These are phyloP conservation scores for Aphidoletes aphidimyza DNA, from an alignment of 2,888 invertebrate genomes.

Conservation along the genomic window DNA sequence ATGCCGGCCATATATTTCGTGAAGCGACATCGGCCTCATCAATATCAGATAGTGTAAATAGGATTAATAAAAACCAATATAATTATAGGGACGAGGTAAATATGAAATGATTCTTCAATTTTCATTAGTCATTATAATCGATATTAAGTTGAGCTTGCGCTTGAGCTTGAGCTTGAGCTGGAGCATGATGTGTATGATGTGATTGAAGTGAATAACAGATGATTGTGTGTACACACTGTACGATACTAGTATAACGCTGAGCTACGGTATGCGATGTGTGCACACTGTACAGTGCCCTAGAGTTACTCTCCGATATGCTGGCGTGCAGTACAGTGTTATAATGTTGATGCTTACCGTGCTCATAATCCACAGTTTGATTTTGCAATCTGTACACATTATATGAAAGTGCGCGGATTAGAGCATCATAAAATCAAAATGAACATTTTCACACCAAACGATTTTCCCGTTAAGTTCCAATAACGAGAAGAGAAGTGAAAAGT, in stretches of 20 bases:
- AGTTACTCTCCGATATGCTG: no score
- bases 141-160: no score
- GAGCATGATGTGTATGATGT: neutral
- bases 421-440: conserved; percentile 1
- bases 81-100: conserved; percentile 49
- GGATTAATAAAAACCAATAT: conserved; percentile 33
- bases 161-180: neutral
- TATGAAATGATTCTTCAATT: neutral
- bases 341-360: neutral
- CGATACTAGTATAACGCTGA: no score
- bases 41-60: conserved; percentile 64
- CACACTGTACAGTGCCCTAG: no score
- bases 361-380: neutral
- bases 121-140: neutral
- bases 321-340: no score
- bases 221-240: neutral
- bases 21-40: conserved; percentile 59
- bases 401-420: neutral
- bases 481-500: neutral
- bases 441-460: conserved; percentile 8
- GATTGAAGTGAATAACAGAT: neutral
- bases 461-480: neutral
- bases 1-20: conserved; percentile 37
- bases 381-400: neutral
- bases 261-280: no score